phyloP scores from a whole-genome alignment of 2,888 invertebrate genomes.

The Poecilobothrus nobilitatus region DNA sequence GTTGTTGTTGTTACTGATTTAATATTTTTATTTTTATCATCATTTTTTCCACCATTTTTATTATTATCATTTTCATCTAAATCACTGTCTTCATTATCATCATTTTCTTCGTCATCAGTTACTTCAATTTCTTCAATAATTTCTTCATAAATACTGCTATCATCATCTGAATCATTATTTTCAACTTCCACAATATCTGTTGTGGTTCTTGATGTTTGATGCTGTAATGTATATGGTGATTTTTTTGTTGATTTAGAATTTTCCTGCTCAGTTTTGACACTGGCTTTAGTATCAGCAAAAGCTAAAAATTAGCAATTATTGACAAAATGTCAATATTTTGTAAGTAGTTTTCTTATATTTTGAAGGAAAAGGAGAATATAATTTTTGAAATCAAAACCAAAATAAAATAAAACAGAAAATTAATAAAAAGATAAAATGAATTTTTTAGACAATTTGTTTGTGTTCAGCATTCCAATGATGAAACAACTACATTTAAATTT shows the following conservation, averaged over 20 bases:
- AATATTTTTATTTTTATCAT: conserved; percentile 6
- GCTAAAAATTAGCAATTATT: conserved; percentile 11
- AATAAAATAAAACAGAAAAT: not conserved
- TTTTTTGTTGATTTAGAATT: conserved; percentile 20
- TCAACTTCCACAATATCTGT: conserved; percentile 40
- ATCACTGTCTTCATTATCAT: not conserved
- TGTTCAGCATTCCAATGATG: not conserved
- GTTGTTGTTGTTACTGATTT: conserved; percentile 13
- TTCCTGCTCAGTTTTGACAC: conserved; percentile 41
- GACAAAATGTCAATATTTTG: not conserved
- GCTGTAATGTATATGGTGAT: conserved; percentile 16
- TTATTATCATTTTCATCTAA: conserved; percentile 13
- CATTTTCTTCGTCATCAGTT: conserved; percentile 21
- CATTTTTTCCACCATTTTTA: not conserved
- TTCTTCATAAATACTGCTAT: conserved; percentile 38
- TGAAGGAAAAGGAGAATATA: not conserved
- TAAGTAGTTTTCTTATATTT: not conserved
- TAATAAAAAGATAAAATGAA: not conserved
- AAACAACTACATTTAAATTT: not conserved
- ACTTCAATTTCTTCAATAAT: conserved; percentile 25
- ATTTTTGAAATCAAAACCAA: not conserved
- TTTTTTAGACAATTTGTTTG: not conserved
- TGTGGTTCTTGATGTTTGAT: conserved; percentile 28
- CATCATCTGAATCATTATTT: conserved; percentile 35
- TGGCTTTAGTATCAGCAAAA: conserved; percentile 36